Evolutionary conservation across 2,888 invertebrate genomes (phyloP).

Genomic region (Acronicta alni): DNA sequence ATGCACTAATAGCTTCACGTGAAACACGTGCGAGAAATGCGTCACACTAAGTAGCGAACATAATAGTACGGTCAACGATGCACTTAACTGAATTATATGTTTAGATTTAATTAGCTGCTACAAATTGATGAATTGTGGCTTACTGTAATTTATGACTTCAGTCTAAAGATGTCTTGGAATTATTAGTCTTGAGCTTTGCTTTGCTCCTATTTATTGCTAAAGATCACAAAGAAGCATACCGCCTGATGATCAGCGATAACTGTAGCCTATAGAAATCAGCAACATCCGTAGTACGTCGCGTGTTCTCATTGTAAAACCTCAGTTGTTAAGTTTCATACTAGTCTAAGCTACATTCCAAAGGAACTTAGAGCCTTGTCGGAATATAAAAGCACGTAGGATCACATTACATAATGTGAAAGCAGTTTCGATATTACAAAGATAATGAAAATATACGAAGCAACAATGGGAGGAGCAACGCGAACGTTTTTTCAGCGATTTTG

Average conservation of each 20-base stretch:
- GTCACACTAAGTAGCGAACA: slow-evolving; percentile 6
- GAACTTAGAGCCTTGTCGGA: slow-evolving; percentile 16
- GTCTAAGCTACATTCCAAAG: no score
- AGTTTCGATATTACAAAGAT: slow-evolving; percentile 56
- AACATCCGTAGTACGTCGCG: no score
- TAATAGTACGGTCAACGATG: slow-evolving; percentile 1
- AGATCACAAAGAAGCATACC: no score
- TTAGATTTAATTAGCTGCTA: background rate
- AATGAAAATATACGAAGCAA: slow-evolving; percentile 44
- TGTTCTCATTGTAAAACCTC: no score
- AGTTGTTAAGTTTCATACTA: no score
- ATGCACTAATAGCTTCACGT: background rate
- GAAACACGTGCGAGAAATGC: slow-evolving; percentile 5
- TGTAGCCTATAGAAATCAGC: no score
- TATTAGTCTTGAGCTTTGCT: no score
- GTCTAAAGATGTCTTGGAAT: no score
- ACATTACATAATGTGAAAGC: slow-evolving; percentile 62
- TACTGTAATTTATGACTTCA: background rate
- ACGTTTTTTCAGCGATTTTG: no score
- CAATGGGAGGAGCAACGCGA: background rate
- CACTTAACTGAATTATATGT: slow-evolving; percentile 5
- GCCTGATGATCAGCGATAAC: no score
- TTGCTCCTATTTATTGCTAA: no score
- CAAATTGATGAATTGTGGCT: background rate
- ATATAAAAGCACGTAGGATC: slow-evolving; percentile 54